Conservation (phyloP, 2,113 vertebrate genomes). For the Isichthys henryi region DNA sequence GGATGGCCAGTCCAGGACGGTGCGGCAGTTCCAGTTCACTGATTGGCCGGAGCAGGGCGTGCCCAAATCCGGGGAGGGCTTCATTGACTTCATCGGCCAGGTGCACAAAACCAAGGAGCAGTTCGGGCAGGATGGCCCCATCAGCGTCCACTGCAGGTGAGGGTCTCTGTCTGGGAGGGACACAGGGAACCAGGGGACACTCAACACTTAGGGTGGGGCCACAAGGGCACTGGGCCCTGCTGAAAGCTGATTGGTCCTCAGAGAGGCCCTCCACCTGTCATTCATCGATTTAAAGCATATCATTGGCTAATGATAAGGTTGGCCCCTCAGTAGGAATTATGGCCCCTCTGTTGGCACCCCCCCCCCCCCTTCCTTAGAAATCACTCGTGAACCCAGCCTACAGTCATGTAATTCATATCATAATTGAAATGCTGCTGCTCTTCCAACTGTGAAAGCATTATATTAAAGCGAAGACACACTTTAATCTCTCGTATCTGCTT, state of each 20-base stretch:
- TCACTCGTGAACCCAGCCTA: neutral
- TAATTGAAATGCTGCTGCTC: neutral
- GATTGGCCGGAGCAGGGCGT: constrained; percentile 97
- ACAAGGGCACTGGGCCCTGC: neutral
- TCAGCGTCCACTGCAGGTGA: constrained; percentile 96
- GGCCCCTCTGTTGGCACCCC: neutral
- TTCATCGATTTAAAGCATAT: neutral
- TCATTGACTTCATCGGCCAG: constrained; percentile 97
- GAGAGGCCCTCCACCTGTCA: neutral
- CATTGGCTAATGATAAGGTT: neutral
- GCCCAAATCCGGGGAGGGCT: constrained; percentile 94
- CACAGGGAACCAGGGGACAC: neutral
- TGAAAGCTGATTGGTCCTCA: neutral
- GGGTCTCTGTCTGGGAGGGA: neutral
- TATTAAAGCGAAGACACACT: neutral
- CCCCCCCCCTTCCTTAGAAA: neutral
- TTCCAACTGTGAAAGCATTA: neutral
- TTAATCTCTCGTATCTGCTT: neutral
- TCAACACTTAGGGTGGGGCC: neutral
- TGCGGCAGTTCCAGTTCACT: constrained; percentile 98
- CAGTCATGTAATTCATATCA: neutral
- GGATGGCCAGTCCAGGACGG: constrained; percentile 94
- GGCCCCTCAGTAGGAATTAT: neutral
- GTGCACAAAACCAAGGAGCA: constrained; percentile 99
- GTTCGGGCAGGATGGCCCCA: constrained; percentile 96